Percentiles rank a stretch among this genome's conserved stretches.
These are phyloP conservation scores for Panzeria rudis DNA, from an alignment of 2,888 invertebrate genomes.

Conservation along the genomic window DNA sequence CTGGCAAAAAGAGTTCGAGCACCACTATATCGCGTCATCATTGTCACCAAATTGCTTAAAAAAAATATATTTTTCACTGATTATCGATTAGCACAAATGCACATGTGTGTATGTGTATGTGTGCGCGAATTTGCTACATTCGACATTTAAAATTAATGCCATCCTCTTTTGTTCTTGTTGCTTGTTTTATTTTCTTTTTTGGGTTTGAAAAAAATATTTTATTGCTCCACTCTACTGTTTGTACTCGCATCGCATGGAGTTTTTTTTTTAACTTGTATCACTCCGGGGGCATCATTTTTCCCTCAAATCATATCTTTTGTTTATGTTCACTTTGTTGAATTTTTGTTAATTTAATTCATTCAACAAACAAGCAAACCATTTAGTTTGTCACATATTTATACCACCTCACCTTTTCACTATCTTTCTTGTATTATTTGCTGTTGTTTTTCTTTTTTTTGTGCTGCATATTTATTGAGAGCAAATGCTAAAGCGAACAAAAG, in stretches of 20 bases:
- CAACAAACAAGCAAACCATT: conserved; percentile 23
- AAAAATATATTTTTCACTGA: conserved; percentile 62
- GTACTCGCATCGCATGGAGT: neutral
- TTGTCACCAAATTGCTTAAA: conserved; percentile 51
- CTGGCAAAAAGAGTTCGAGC: conserved; percentile 38
- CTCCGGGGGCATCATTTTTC: neutral
- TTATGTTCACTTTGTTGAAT: conserved; percentile 30
- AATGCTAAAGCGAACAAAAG: conserved; percentile 66
- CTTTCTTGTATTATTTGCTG: conserved; percentile 13
- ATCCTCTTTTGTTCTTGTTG: conserved; percentile 60
- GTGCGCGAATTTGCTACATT: conserved; percentile 6
- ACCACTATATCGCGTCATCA: conserved; percentile 53
- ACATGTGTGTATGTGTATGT: conserved; percentile 15
- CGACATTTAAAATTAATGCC: conserved; percentile 66
- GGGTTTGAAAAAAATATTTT: conserved; percentile 34
- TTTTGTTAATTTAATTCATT: conserved; percentile 49
- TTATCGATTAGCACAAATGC: conserved; percentile 56
- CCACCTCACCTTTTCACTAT: conserved; percentile 41
- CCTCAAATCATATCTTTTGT: conserved; percentile 47
- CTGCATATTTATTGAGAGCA: conserved; percentile 55
- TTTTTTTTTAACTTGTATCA: neutral
- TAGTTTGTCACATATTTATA: neutral
- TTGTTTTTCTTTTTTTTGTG: neutral
- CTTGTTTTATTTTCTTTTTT: conserved; percentile 29
- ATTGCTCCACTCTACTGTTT: neutral